These are phyloP conservation scores for Neodiprion virginianus DNA, from an alignment of 1,140 invertebrate species.

Conservation along the genomic window DNA sequence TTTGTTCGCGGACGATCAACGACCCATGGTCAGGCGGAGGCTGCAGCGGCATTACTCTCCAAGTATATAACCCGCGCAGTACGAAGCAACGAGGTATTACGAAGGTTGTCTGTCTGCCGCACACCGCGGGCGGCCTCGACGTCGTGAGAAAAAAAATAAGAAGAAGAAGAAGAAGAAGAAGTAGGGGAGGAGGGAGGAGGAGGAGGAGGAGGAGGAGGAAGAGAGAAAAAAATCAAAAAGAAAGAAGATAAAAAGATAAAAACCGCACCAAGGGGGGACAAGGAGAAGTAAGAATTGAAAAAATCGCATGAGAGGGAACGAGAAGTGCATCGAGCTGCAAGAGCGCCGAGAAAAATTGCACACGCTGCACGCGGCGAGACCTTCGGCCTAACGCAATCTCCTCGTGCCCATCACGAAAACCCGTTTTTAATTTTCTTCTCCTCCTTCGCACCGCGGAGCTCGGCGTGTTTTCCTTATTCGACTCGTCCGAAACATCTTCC, in stretches of 20 bases:
- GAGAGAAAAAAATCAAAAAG: constrained; percentile 12
- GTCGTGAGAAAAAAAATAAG: constrained; percentile 28
- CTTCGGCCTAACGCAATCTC: constrained; percentile 23
- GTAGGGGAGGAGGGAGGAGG: constrained; percentile 23
- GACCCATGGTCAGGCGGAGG: constrained; percentile 4
- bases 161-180: constrained; percentile 36
- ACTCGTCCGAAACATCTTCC: no score
- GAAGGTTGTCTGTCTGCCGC: constrained; percentile 56
- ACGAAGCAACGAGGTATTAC: constrained; percentile 19
- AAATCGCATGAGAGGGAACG: constrained; percentile 23
- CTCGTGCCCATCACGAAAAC: neutral
- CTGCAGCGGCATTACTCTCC: neutral
- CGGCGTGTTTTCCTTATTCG: no score
- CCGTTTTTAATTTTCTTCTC: constrained; percentile 28
- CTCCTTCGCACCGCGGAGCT: neutral
- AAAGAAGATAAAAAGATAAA: constrained; percentile 10
- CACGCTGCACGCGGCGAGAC: constrained; percentile 20
- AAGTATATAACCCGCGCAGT: neutral
- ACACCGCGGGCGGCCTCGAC: constrained; percentile 51
- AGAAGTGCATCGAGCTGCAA: neutral
- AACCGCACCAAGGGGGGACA: neutral
- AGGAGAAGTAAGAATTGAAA: constrained; percentile 17
- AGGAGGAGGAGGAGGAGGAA: constrained; percentile 18
- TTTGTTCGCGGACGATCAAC: neutral
- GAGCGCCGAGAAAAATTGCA: constrained; percentile 11